These are phyloP conservation scores for Petromus typicus DNA, from an alignment of 2,113 vertebrate species.

Conservation along the genomic window DNA sequence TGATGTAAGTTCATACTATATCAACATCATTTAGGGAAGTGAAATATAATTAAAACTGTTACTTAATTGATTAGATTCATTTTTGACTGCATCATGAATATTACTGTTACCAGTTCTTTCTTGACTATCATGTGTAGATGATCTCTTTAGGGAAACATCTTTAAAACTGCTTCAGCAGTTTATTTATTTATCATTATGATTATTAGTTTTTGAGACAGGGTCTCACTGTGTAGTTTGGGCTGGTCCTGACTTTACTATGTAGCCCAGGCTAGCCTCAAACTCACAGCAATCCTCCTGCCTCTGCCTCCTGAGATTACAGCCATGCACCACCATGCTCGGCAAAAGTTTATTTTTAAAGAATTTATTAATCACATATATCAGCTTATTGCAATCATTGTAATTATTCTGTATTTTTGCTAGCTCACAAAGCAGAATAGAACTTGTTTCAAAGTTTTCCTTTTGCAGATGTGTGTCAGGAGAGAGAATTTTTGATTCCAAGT, in stretches of 20 bases:
- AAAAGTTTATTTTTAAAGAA: background rate
- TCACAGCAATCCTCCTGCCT: too few relatives aligned
- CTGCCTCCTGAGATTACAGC: too few relatives aligned
- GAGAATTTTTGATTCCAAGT: background rate
- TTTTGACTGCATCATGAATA: background rate
- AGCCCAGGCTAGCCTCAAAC: too few relatives aligned
- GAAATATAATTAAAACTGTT: background rate
- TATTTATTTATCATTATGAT: background rate
- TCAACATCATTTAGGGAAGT: constrained; percentile 34
- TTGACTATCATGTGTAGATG: background rate
- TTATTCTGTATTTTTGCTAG: background rate
- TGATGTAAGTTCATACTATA: constrained; percentile 8
- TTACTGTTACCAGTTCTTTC: background rate
- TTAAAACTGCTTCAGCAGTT: constrained; percentile 4
- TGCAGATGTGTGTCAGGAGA: background rate
- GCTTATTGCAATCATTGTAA: constrained; percentile 30
- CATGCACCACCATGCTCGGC: too few relatives aligned
- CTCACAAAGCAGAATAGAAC: background rate
- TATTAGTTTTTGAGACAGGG: too few relatives aligned
- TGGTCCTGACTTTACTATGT: too few relatives aligned
- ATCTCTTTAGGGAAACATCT: constrained; percentile 35
- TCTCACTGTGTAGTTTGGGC: too few relatives aligned
- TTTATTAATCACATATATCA: background rate
- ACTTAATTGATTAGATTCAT: background rate
- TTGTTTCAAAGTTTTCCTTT: background rate